Percentiles rank a stretch among this genome's conserved stretches.
phyloP scores from a whole-genome alignment of 2,113 vertebrate genomes.

The Monopterus albus region DNA sequence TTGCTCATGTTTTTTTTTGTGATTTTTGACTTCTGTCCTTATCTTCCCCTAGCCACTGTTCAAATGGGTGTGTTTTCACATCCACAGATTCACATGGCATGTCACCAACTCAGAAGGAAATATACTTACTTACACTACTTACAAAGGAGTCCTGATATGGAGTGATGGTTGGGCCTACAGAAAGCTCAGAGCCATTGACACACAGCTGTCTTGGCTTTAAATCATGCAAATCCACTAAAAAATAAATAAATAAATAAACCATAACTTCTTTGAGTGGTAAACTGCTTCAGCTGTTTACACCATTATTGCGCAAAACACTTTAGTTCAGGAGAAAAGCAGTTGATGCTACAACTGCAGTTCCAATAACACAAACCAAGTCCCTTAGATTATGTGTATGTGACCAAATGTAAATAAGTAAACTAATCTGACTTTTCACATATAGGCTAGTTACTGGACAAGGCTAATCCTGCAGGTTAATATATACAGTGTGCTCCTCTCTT shows the following conservation, averaged over 20 bases:
- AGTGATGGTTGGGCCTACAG: slow-evolving; percentile 79
- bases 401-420: slow-evolving; percentile 71
- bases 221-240: slow-evolving; percentile 81
- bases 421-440: slow-evolving; percentile 62
- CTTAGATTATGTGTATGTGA: slow-evolving; percentile 45
- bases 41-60: slow-evolving; percentile 74
- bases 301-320: slow-evolving; percentile 52
- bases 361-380: slow-evolving; percentile 44
- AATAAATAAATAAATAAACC: slow-evolving; percentile 43
- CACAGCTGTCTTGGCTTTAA: slow-evolving; percentile 83
- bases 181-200: slow-evolving; percentile 80
- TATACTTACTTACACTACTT: slow-evolving; percentile 85
- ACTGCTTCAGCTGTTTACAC: slow-evolving; percentile 64
- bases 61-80: slow-evolving; percentile 80
- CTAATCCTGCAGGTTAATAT: slow-evolving; percentile 82
- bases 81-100: slow-evolving; percentile 79
- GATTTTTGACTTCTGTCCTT: slow-evolving; percentile 67
- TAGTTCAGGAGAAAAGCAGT: slow-evolving; percentile 22
- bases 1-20: slow-evolving; percentile 66
- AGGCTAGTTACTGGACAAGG: slow-evolving; percentile 62
- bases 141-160: slow-evolving; percentile 84
- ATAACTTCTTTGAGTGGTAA: slow-evolving; percentile 69
- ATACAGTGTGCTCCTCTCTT: slow-evolving; percentile 69
- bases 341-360: slow-evolving; percentile 32
- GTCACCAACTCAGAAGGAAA: slow-evolving; percentile 81